phyloP scores from a whole-genome alignment of 1,140 invertebrate genomes.

The Bombus impatiens region DNA sequence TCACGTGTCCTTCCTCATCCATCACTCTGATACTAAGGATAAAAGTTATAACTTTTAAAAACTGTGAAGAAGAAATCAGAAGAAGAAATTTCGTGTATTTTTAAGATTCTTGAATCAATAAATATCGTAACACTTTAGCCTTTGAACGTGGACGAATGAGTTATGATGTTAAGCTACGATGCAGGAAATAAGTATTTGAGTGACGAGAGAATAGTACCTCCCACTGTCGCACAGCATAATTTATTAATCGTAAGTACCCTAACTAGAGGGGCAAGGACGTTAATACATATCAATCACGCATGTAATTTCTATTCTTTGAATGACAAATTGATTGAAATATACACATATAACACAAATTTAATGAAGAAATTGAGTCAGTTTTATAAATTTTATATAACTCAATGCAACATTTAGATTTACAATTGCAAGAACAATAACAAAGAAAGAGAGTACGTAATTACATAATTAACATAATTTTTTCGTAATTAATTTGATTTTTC shows the following conservation, averaged over 20 bases:
- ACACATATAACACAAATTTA: conserved; percentile 8
- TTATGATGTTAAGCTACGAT: conserved; percentile 69
- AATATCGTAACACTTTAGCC: conserved; percentile 49
- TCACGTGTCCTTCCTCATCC: conserved; percentile 57
- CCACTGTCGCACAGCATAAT: conserved; percentile 75
- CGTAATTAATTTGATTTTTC: neutral
- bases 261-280: conserved; percentile 80
- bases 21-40: neutral
- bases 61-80: neutral
- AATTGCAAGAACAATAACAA: neutral
- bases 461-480: neutral
- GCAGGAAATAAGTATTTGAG: conserved; percentile 82
- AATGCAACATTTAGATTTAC: neutral
- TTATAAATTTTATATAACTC: neutral
- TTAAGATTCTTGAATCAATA: conserved; percentile 26
- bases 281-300: conserved; percentile 78
- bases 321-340: conserved; percentile 63
- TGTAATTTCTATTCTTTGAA: conserved; percentile 72
- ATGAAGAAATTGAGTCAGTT: neutral
- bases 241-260: conserved; percentile 74
- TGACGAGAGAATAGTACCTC: conserved; percentile 72
- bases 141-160: conserved; percentile 65
- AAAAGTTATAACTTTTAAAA: conserved; percentile 1
- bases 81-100: neutral
- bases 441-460: neutral